These are phyloP conservation scores for Fregetta grallaria DNA, from an alignment of 2,113 vertebrate genomes.

Conservation along the genomic window DNA sequence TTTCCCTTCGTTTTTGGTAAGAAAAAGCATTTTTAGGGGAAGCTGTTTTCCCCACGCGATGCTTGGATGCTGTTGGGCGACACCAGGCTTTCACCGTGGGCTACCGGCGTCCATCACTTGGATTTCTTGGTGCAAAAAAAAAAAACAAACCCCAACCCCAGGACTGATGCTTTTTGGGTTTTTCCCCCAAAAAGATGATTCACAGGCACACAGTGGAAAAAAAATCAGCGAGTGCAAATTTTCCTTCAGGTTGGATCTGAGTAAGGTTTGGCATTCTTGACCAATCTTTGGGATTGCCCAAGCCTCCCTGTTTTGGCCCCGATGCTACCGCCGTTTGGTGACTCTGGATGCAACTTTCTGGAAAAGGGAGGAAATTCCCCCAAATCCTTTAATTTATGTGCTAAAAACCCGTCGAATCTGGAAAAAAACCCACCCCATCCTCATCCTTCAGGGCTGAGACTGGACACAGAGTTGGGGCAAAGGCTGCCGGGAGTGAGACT, in stretches of 20 bases:
- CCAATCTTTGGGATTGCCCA: background rate
- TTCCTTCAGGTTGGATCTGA: background rate
- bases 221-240: background rate
- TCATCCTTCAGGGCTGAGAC: background rate
- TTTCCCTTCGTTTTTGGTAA: slow-evolving; percentile 6
- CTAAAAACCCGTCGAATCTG: background rate
- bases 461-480: background rate
- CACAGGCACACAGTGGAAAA: background rate
- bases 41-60: background rate
- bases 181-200: background rate
- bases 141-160: background rate
- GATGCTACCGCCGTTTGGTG: background rate
- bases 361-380: slow-evolving; percentile 7
- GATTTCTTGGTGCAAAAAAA: background rate
- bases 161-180: slow-evolving; percentile 9
- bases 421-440: background rate
- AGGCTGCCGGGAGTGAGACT: background rate
- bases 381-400: slow-evolving; percentile 46
- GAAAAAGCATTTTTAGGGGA: slow-evolving; percentile 37
- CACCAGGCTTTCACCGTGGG: background rate
- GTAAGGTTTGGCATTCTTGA: background rate
- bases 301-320: background rate
- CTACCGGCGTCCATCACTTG: background rate
- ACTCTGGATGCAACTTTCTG: background rate
- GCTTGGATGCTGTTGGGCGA: background rate